A percentile compares a stretch with the other conserved stretches of the same genome.
Conservation (phyloP, 2,797 vertebrate genomes). For the Hippopotamyrus pictus region DNA sequence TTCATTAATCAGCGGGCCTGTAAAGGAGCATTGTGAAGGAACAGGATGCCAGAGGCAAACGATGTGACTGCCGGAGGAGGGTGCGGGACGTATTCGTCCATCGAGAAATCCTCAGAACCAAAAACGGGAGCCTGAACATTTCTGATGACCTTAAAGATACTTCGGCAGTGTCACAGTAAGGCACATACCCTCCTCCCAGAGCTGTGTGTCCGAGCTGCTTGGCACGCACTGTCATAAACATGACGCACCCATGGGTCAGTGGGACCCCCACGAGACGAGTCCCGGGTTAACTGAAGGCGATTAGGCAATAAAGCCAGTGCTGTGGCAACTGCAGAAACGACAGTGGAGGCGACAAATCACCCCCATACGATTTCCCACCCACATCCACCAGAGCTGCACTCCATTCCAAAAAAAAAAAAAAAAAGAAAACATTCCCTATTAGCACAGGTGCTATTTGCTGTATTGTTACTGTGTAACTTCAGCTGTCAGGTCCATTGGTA, state of each 20-base stretch:
- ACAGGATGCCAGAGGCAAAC: background rate
- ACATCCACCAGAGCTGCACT: background rate
- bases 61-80: background rate
- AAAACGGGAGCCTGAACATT: background rate
- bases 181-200: background rate
- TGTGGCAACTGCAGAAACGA: background rate
- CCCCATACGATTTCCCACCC: background rate
- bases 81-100: background rate
- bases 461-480: background rate
- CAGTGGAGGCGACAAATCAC: too few relatives aligned
- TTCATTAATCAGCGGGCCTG: conserved; percentile 12
- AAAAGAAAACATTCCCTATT: background rate
- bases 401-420: background rate
- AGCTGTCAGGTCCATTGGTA: background rate
- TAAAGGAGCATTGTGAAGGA: background rate
- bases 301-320: background rate
- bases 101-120: background rate
- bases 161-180: background rate
- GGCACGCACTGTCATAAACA: background rate
- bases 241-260: background rate
- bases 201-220: background rate
- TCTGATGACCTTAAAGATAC: background rate
- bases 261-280: background rate
- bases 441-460: background rate
- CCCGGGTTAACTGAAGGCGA: background rate